phyloP scores from a whole-genome alignment of 2,797 vertebrate genomes.

The Prunella strophiata region DNA sequence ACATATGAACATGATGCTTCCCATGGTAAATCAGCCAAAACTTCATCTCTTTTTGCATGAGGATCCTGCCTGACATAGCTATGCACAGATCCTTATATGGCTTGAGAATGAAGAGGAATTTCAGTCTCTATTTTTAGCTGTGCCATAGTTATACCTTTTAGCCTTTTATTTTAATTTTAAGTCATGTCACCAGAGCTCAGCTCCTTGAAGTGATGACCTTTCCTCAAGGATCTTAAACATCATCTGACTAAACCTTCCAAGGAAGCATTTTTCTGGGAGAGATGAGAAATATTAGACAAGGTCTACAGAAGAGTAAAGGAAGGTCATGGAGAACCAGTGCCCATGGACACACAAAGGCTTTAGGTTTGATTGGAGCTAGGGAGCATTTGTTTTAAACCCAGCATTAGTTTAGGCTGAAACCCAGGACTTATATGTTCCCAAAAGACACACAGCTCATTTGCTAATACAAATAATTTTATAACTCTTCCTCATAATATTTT shows the following conservation, averaged over 20 bases:
- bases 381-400: not conserved
- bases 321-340: not conserved
- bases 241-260: not conserved
- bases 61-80: slow-evolving; percentile 24
- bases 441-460: not conserved
- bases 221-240: not conserved
- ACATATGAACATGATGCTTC: slow-evolving; percentile 43
- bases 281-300: not conserved
- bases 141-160: not conserved
- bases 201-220: not conserved
- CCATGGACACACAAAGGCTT: not conserved
- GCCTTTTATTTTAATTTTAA: not conserved
- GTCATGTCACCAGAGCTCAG: not conserved
- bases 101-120: slow-evolving; percentile 26
- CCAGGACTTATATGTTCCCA: not conserved
- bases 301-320: not conserved
- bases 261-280: not conserved
- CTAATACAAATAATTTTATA: not conserved
- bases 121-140: slow-evolving; percentile 31
- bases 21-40: slow-evolving; percentile 49
- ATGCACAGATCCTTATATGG: slow-evolving; percentile 31
- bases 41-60: not conserved
- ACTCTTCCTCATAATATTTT: not conserved
- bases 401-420: not conserved
- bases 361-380: not conserved